Conservation (phyloP, 2,113 vertebrate species). For the Sinocyclocheilus grahami region DNA sequence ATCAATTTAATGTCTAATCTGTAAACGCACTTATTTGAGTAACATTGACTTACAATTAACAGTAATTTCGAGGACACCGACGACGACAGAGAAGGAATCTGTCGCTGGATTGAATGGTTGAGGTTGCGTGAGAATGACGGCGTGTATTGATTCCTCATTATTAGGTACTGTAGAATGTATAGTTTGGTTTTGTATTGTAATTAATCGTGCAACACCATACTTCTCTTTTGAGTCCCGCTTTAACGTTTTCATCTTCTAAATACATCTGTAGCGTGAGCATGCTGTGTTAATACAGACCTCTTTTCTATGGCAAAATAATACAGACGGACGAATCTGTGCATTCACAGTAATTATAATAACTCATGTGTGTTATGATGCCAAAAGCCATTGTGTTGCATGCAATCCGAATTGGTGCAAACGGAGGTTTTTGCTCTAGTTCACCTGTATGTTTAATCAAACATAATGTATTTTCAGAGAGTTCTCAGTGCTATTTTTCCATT, state of each 20-base stretch:
- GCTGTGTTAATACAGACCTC: conserved; percentile 2
- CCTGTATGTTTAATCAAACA: conserved; percentile 9
- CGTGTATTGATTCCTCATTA: background rate
- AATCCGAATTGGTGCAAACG: no score
- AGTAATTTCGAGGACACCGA: no score
- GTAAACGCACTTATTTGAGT: background rate
- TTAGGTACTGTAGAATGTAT: background rate
- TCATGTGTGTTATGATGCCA: background rate
- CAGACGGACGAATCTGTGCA: background rate
- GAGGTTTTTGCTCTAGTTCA: background rate
- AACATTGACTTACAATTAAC: no score
- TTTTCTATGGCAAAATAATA: background rate
- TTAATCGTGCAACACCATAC: background rate
- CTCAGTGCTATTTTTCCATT: no score
- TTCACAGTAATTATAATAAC: background rate
- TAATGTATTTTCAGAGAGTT: conserved; percentile 4
- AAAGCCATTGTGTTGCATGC: background rate
- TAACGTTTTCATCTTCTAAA: no score
- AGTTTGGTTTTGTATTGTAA: background rate
- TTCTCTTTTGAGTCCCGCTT: background rate
- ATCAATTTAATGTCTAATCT: background rate
- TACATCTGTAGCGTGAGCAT: background rate
- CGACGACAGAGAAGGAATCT: no score
- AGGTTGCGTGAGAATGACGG: background rate
- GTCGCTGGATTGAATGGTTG: background rate